Percentiles rank a stretch among this genome's conserved stretches.
Conservation (phyloP, 2,113 vertebrate species). For the Perognathus longimembris region DNA sequence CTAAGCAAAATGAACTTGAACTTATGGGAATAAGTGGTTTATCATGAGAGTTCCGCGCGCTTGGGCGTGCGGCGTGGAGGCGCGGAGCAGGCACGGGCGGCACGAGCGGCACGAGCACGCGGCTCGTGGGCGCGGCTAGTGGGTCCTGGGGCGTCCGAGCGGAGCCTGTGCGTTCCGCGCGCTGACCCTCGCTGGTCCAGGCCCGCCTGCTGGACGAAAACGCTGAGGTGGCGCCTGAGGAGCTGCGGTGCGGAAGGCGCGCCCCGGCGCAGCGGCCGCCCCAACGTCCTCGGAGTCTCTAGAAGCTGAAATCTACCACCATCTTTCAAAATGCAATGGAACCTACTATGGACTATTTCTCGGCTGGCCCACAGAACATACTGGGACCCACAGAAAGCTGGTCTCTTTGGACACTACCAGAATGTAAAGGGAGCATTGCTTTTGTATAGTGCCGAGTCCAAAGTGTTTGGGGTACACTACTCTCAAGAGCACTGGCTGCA, state of each 20-base stretch:
- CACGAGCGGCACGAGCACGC: slow-evolving; percentile 16
- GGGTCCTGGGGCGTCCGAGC: background rate
- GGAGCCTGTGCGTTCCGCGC: fast-evolving
- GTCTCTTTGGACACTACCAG: slow-evolving; percentile 68
- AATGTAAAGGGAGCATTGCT: slow-evolving; percentile 75
- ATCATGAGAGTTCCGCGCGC: slow-evolving; percentile 43
- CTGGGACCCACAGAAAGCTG: slow-evolving; percentile 70
- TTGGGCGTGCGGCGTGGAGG: background rate
- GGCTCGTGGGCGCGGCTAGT: slow-evolving; percentile 58
- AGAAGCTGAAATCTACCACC: slow-evolving; percentile 74
- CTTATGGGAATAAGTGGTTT: too few relatives aligned
- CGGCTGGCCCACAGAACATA: slow-evolving; percentile 81
- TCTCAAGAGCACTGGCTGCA: slow-evolving; percentile 84
- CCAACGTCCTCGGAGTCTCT: slow-evolving; percentile 50
- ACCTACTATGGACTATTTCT: slow-evolving; percentile 82
- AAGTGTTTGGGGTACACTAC: slow-evolving; percentile 74
- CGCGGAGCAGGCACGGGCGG: background rate
- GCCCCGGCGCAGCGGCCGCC: background rate
- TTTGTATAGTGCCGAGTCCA: slow-evolving; percentile 77
- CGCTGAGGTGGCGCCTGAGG: background rate
- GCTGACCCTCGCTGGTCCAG: background rate
- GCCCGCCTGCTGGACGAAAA: background rate
- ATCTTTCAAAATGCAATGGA: slow-evolving; percentile 87
- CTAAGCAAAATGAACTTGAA: too few relatives aligned
- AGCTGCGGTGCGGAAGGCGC: background rate